Evolutionary conservation across 2,888 invertebrate genomes (phyloP).

Genomic region (Ditylenchus weischeri): DNA sequence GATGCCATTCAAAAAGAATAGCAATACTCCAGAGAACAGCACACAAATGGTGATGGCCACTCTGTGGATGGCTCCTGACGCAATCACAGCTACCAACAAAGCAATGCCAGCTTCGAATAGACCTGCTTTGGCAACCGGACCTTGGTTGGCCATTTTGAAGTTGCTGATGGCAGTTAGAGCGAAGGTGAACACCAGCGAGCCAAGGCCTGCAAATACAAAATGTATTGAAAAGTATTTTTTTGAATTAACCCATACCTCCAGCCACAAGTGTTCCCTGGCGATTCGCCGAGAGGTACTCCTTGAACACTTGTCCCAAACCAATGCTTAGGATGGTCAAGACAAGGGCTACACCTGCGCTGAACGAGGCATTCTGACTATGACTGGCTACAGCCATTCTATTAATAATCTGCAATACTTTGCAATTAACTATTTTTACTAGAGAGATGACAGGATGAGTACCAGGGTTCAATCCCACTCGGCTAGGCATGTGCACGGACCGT

Average conservation of each 20-base stretch:
- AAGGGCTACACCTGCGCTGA: slow-evolving; percentile 32
- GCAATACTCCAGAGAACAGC: slow-evolving; percentile 33
- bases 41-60: slow-evolving; percentile 40
- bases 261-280: slow-evolving; percentile 38
- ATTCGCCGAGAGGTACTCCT: slow-evolving; percentile 27
- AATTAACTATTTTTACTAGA: neutral
- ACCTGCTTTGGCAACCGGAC: slow-evolving; percentile 31
- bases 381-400: neutral
- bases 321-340: slow-evolving; percentile 21
- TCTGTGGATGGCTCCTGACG: slow-evolving; percentile 39
- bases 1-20: slow-evolving; percentile 37
- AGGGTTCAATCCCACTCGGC: too few relatives aligned
- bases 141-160: slow-evolving; percentile 36
- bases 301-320: slow-evolving; percentile 35
- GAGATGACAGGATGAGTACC: too few relatives aligned
- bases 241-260: slow-evolving; percentile 20
- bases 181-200: slow-evolving; percentile 42
- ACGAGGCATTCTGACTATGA: slow-evolving; percentile 22
- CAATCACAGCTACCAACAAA: slow-evolving; percentile 29
- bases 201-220: slow-evolving; percentile 26
- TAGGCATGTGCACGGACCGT: too few relatives aligned
- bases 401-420: neutral
- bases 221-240: too few relatives aligned
- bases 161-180: slow-evolving; percentile 39
- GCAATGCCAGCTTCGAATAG: slow-evolving; percentile 35